These are phyloP conservation scores for Hydractinia symbiolongicarpus DNA, from an alignment of 30 jellyfish, hydroid and myxozoan species.

Conservation along the genomic window DNA sequence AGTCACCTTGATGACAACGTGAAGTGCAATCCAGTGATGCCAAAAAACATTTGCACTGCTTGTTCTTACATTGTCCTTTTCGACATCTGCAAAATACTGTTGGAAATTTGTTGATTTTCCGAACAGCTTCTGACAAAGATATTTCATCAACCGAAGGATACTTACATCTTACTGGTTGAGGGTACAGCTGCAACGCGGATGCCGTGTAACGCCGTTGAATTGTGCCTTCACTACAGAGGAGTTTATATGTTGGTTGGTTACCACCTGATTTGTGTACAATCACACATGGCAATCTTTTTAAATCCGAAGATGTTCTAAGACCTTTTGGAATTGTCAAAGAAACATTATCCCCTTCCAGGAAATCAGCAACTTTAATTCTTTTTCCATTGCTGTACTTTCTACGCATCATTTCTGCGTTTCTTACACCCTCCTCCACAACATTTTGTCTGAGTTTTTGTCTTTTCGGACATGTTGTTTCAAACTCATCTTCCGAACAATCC, in stretches of 20 bases:
- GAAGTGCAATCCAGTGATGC: no score
- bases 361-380: slow-evolving; percentile 13
- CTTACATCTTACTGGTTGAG: background rate
- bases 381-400: slow-evolving; percentile 12
- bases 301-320: slow-evolving; percentile 1
- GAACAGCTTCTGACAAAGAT: no score
- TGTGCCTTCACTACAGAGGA: background rate
- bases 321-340: slow-evolving; percentile 6
- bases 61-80: no score
- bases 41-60: no score
- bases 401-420: slow-evolving; percentile 14
- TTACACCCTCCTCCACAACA: background rate
- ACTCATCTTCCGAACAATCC: background rate
- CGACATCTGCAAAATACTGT: no score
- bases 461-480: background rate
- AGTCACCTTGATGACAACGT: no score
- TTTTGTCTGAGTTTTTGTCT: background rate
- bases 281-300: slow-evolving; percentile 11
- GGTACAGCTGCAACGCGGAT: slow-evolving; percentile 16
- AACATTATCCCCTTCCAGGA: slow-evolving; percentile 9
- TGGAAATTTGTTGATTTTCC: no score
- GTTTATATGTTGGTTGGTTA: slow-evolving; percentile 1
- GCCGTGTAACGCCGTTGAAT: slow-evolving; percentile 4
- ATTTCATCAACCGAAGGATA: background rate
- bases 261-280: slow-evolving; percentile 2